phyloP scores from a whole-genome alignment of 2,113 vertebrate genomes.

The Mixornis gularis region DNA sequence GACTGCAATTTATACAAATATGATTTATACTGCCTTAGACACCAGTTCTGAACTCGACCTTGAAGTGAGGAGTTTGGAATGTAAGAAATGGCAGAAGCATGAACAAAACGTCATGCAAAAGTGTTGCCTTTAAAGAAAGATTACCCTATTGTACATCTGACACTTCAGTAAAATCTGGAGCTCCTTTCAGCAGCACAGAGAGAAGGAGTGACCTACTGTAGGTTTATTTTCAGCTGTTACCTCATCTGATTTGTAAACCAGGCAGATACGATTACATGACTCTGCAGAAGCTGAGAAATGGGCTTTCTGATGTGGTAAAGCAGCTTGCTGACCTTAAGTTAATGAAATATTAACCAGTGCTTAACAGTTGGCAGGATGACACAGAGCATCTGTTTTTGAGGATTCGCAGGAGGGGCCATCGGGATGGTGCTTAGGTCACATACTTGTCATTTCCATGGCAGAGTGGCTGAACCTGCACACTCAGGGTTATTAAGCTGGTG shows the following conservation, averaged over 20 bases:
- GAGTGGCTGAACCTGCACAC: not conserved
- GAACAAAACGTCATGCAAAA: not conserved
- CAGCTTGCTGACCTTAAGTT: not conserved
- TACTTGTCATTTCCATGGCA: not conserved
- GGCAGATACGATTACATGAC: not conserved
- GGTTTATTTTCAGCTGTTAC: not conserved
- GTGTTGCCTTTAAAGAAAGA: not conserved
- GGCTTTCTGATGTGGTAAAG: not conserved
- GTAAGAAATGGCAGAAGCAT: not conserved
- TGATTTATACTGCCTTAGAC: not conserved
- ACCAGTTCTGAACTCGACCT: not conserved
- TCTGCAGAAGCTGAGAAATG: not conserved
- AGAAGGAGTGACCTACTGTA: not conserved
- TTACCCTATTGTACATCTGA: not conserved
- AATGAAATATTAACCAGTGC: slow-evolving; percentile 5
- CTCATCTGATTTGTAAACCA: not conserved
- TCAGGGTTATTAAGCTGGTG: not conserved
- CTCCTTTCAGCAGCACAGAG: not conserved
- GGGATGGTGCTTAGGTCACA: not conserved
- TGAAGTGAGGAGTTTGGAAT: not conserved
- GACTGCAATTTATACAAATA: not conserved
- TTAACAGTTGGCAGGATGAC: not conserved
- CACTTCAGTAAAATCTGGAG: not conserved
- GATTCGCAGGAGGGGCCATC: not conserved
- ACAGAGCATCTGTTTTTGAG: not conserved